Conservation (phyloP, 2,888 invertebrate genomes). For the Mythimna vitellina region DNA sequence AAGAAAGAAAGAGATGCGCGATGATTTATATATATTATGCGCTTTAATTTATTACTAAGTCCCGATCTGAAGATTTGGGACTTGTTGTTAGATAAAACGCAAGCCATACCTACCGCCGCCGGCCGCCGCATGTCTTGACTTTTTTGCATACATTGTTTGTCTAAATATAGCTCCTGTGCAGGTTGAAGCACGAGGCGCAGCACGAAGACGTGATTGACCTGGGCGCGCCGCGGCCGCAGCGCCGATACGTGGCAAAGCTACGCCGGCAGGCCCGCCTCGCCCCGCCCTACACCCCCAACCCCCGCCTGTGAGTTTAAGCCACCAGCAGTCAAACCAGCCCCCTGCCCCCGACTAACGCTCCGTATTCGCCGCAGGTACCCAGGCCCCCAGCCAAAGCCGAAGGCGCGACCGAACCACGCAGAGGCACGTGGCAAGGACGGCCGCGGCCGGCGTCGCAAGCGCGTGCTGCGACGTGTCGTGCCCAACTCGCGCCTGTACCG, state of each 20-base stretch:
- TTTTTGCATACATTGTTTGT: not conserved
- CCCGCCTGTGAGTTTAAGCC: slow-evolving; percentile 76
- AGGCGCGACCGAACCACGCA: slow-evolving; percentile 30
- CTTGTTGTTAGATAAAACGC: no score
- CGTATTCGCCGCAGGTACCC: slow-evolving; percentile 70
- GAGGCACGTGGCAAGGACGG: slow-evolving; percentile 47
- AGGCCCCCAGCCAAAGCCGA: slow-evolving; percentile 56
- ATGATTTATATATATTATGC: no score
- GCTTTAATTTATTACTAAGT: no score
- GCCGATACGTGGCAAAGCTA: slow-evolving; percentile 52
- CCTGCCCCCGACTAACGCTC: not conserved
- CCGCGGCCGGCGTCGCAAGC: slow-evolving; percentile 66
- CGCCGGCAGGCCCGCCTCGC: slow-evolving; percentile 5
- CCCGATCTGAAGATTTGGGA: no score
- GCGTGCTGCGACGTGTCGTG: slow-evolving; percentile 70
- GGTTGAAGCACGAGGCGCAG: slow-evolving; percentile 36
- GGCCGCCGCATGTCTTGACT: no score
- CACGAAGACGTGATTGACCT: slow-evolving; percentile 72
- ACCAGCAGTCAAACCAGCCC: no score
- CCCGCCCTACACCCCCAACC: slow-evolving; percentile 74
- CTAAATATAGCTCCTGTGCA: not conserved
- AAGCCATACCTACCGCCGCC: no score
- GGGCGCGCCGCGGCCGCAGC: slow-evolving; percentile 65
- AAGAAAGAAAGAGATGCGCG: no score
- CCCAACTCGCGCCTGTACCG: slow-evolving; percentile 83